Conservation (phyloP, 2,797 vertebrate species). For the Arctocebus calabarensis region DNA sequence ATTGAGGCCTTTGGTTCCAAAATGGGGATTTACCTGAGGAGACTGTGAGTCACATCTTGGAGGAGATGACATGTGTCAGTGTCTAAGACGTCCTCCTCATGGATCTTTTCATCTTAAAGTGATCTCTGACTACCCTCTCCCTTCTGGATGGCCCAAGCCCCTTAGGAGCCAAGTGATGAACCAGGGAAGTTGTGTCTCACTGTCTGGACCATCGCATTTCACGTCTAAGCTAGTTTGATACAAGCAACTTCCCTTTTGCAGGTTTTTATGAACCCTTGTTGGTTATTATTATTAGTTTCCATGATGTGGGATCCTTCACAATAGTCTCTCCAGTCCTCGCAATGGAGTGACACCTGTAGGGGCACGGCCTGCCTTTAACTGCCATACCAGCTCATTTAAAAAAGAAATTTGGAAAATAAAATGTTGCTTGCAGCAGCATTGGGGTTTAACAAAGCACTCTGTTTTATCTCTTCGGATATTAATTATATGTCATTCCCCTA, state of each 20-base stretch:
- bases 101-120: conserved; percentile 80
- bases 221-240: not conserved
- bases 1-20: conserved; percentile 67
- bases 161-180: conserved; percentile 46
- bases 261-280: not conserved
- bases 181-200: conserved; percentile 73
- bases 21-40: conserved; percentile 73
- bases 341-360: not conserved
- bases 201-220: not conserved
- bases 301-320: not conserved
- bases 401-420: conserved; percentile 8
- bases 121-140: conserved; percentile 40
- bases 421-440: conserved; percentile 1
- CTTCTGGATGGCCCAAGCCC: conserved; percentile 41
- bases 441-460: conserved; percentile 43
- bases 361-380: not conserved
- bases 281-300: not conserved
- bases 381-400: not conserved
- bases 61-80: conserved; percentile 73
- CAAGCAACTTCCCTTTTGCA: not conserved
- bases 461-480: conserved; percentile 55
- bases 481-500: conserved; percentile 41
- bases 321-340: not conserved
- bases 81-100: conserved; percentile 75
- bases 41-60: conserved; percentile 81